phyloP scores from a whole-genome alignment of 2,113 vertebrate species.

The Paedocypris sp. region DNA sequence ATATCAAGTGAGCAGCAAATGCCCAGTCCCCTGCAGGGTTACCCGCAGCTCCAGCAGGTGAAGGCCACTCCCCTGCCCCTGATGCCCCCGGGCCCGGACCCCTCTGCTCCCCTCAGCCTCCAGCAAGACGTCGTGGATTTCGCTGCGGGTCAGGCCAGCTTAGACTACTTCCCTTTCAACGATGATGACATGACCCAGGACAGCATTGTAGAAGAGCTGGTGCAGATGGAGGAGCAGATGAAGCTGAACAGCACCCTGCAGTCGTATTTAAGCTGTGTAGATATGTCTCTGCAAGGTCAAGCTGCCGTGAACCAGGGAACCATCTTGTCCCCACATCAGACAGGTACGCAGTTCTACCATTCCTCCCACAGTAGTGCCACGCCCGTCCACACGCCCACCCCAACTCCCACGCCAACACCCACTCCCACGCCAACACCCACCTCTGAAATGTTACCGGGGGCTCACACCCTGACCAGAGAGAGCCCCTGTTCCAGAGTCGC shows the following conservation, averaged over 20 bases:
- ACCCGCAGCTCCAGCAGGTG: slow-evolving; percentile 58
- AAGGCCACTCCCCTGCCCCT: slow-evolving; percentile 41
- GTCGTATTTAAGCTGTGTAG: slow-evolving; percentile 70
- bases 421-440: slow-evolving; percentile 86
- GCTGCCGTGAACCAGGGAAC: slow-evolving; percentile 60
- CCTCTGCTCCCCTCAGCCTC: slow-evolving; percentile 68
- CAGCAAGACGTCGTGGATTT: slow-evolving; percentile 84
- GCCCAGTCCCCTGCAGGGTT: slow-evolving; percentile 57
- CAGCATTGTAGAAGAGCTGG: slow-evolving; percentile 96
- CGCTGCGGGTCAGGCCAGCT: slow-evolving; percentile 73
- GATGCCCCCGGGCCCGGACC: slow-evolving; percentile 54
- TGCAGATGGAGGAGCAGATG: slow-evolving; percentile 98
- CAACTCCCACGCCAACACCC: slow-evolving; percentile 67
- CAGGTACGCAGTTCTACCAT: slow-evolving; percentile 71
- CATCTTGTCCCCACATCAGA: slow-evolving; percentile 66
- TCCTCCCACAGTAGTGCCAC: slow-evolving; percentile 82
- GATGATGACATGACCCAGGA: slow-evolving; percentile 96
- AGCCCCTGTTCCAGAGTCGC: slow-evolving; percentile 84
- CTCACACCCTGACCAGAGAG: slow-evolving; percentile 73
- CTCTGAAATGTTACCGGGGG: slow-evolving; percentile 79
- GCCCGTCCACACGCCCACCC: slow-evolving; percentile 81
- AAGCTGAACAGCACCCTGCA: slow-evolving; percentile 75
- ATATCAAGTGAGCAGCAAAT: slow-evolving; percentile 71
- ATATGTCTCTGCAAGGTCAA: slow-evolving; percentile 75
- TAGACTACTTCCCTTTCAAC: slow-evolving; percentile 84